Percentiles rank a stretch among this genome's conserved stretches.
Conservation (phyloP, 1,140 invertebrate species). For the Drosophila santomea region DNA sequence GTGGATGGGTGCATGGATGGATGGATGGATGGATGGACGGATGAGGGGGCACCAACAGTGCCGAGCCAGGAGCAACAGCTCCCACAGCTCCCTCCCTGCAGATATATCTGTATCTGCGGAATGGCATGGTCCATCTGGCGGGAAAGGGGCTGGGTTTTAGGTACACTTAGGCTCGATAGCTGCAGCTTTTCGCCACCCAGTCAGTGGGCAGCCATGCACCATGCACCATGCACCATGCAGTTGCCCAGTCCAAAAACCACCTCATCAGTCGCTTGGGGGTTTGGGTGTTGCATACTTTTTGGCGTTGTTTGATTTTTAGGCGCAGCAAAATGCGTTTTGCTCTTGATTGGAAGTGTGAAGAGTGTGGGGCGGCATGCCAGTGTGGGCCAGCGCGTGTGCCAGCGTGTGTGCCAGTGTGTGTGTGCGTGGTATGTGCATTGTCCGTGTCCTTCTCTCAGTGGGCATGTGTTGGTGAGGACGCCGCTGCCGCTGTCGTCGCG, state of each 20-base stretch:
- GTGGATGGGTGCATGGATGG: background rate
- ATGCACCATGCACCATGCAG: background rate
- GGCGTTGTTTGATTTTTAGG: conserved; percentile 80
- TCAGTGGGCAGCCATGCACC: background rate
- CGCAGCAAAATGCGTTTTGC: conserved; percentile 77
- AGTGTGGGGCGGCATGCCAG: background rate
- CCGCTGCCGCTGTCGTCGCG: conserved; percentile 63
- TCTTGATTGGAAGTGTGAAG: conserved; percentile 53
- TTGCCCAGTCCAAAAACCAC: background rate
- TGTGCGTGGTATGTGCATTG: conserved; percentile 43
- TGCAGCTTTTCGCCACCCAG: conserved; percentile 39
- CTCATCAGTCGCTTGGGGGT: conserved; percentile 8
- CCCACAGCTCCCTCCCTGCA: conserved; percentile 8
- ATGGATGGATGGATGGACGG: background rate
- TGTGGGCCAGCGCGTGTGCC: background rate
- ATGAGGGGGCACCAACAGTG: conserved; percentile 29
- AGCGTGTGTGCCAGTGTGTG: conserved; percentile 2
- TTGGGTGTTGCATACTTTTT: conserved; percentile 73
- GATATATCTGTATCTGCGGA: conserved; percentile 9
- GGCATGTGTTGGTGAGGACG: conserved; percentile 15
- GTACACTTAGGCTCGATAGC: conserved; percentile 56
- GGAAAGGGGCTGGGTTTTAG: conserved; percentile 40
- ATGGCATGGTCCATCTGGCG: conserved; percentile 29
- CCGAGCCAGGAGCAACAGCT: conserved; percentile 63
- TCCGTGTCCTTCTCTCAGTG: conserved; percentile 28